Evolutionary conservation across 2,797 vertebrate species (phyloP).

Genomic region (Chrosomus eos): DNA sequence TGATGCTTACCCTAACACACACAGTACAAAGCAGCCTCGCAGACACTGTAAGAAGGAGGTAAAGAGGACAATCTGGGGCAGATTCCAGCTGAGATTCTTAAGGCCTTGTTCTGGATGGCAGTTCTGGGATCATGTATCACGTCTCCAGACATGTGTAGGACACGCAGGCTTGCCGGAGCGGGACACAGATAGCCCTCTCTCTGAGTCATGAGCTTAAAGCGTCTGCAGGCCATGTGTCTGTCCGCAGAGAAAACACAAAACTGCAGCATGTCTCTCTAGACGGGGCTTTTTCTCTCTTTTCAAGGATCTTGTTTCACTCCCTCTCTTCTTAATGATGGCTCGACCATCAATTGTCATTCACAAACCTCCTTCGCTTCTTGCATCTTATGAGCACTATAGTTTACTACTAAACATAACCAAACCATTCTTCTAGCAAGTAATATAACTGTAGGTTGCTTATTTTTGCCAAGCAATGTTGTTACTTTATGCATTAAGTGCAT

Average conservation of each 20-base stretch:
- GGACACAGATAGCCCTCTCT: slow-evolving; percentile 59
- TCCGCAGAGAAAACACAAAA: slow-evolving; percentile 34
- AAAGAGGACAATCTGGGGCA: slow-evolving; percentile 21
- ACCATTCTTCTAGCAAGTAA: not conserved
- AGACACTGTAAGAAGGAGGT: not conserved
- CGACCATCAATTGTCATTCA: not conserved
- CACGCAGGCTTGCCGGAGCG: slow-evolving; percentile 60
- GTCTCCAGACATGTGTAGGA: slow-evolving; percentile 44
- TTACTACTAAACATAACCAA: not conserved
- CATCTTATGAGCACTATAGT: not conserved
- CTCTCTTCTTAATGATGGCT: not conserved
- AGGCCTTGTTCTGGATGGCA: slow-evolving; percentile 21
- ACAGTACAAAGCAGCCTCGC: not conserved
- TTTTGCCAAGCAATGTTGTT: not conserved
- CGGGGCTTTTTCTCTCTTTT: slow-evolving; percentile 18
- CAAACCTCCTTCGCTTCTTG: not conserved
- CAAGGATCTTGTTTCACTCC: not conserved
- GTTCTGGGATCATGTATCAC: slow-evolving; percentile 38
- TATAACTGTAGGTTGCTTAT: not conserved
- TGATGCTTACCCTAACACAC: not conserved
- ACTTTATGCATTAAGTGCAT: not conserved
- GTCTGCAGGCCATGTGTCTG: slow-evolving; percentile 49
- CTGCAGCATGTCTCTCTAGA: slow-evolving; percentile 4
- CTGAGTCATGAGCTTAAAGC: slow-evolving; percentile 68
- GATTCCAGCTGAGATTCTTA: slow-evolving; percentile 16